Evolutionary conservation across 2,888 invertebrate species (phyloP), one percentile per base, ranked within the genome.

Genomic region (Hylaea fasciaria): DNA sequence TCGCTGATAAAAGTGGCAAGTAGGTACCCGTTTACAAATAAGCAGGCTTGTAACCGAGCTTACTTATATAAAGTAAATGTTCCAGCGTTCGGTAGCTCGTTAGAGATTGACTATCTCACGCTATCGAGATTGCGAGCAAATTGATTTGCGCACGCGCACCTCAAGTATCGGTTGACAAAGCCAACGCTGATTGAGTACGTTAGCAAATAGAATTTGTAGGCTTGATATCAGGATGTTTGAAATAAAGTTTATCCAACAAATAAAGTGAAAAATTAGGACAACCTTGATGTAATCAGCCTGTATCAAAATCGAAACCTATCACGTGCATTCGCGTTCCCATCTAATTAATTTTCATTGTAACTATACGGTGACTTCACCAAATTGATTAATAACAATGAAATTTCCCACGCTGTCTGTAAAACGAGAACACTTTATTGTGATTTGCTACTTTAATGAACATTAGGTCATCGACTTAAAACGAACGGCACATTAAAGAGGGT

Each of bases 131-230:
- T 73, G 78, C 72, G 74, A 83, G 78, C 82, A 85, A 86, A 86
- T 86, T 85, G 85, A 85, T 86, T 83, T 85, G 81, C 82, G 84
- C 86, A 82, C 83, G 83, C 86, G 83, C 83, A 82, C 70, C 76
- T 74, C 57, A 74, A 71, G 78, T 81, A 80, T 83, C 71, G 72
- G 76, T 78, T 83, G 81, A 84, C 83, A 82, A 79, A 78, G 74
- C 73, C 74, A 77, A 80, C 77, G 69, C 76, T 81, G 81, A 82
- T 82, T 78, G 80, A 82, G 77, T 80, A 70, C 66, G 71, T 69
- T 63, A 64, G 60, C 41, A 35, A 35, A 28, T 51, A 22, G 45
- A 40, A 53, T 39, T 49, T 53, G 46, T 14, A 14, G 39, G 10
- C 13, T 51, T 3, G 14, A 47, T 43, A 16, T n/a, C 5, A 13